Evolutionary conservation across 2,113 vertebrate genomes (phyloP), one percentile per base, ranked within the genome.

Genomic region (Trogon melanurus): DNA sequence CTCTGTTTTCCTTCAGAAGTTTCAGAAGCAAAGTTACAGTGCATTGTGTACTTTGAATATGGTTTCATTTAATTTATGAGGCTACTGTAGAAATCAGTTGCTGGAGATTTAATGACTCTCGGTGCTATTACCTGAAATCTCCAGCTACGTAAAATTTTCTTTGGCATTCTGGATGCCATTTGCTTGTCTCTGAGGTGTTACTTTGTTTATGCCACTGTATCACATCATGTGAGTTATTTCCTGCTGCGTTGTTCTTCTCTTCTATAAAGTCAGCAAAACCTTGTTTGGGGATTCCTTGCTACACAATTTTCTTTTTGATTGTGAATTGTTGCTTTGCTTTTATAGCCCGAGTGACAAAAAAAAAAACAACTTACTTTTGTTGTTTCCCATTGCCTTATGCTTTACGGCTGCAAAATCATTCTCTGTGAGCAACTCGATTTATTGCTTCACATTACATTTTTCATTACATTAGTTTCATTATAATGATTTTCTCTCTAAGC

Each of bases 1-100:
- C 38, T 44, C 23, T 85, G 32, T 12, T 83, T 91, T 73, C 57
- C 89, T 51, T 79, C 78, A 92, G 60, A 83, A 83, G 36, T 76
- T 93, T 84, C 45, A 76, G 57, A 78, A 81, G 70, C 12, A 71
- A 75, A 82, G 19, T 30, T 64, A 21, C 10, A 85, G 11, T 50
- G 21, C 16, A 56, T 66, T 67, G 23, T 71, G 25, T 60, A 58
- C 51, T 93, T 58, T 70, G 34, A 90, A 60, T 88, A 74, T 18
- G 26, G 11, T 36, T 75, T 78, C 18, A 44, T 94, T 94, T 88
- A 73, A 91, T 94, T 91, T 78, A 75, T 75, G 61, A 89, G 23
- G 21, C 38, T 75, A 71, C 44, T 61, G 17, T 38, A 72, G 45
- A 85, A 93, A 88, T 41, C 21, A 88, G 32, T 81, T 88, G 44